Percentiles rank a stretch among this genome's conserved stretches.
Conservation (phyloP, 2,113 vertebrate species). For the Macrotus californicus region DNA sequence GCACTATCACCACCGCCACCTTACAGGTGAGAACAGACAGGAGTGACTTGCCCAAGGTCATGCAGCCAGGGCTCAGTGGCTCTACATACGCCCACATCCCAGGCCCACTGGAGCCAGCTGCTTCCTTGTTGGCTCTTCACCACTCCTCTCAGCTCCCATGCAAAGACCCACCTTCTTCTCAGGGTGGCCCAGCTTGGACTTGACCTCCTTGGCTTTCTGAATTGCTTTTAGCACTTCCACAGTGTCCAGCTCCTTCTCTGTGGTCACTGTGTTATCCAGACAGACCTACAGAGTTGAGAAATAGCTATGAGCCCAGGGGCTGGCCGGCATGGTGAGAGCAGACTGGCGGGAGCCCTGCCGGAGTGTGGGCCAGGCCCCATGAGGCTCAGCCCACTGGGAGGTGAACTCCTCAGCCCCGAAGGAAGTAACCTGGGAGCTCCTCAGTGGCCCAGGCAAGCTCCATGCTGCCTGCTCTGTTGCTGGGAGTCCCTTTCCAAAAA, state of each 20-base stretch:
- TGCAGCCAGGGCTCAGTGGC: background rate
- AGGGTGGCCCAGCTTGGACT: conserved; percentile 86
- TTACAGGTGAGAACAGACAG: background rate
- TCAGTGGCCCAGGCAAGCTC: background rate
- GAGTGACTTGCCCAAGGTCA: background rate
- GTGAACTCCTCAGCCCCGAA: background rate
- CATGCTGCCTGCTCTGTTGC: background rate
- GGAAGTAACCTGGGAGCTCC: background rate
- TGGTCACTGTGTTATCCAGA: conserved; percentile 87
- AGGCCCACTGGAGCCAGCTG: background rate
- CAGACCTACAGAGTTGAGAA: conserved; percentile 83
- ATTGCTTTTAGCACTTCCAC: conserved; percentile 98
- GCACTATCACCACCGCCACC: too few species aligned
- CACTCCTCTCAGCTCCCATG: background rate
- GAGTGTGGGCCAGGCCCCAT: background rate
- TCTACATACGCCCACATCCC: accelerated
- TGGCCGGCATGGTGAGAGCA: background rate
- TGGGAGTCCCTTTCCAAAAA: background rate
- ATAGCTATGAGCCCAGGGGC: background rate
- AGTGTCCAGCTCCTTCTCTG: conserved; percentile 96
- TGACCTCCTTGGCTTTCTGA: conserved; percentile 97
- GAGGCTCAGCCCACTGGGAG: background rate
- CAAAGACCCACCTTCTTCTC: conserved; percentile 88
- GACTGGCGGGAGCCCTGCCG: background rate
- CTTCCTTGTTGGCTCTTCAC: too few species aligned